Evolutionary conservation across 2,113 vertebrate species (phyloP).

Genomic region (Merops nubicus): DNA sequence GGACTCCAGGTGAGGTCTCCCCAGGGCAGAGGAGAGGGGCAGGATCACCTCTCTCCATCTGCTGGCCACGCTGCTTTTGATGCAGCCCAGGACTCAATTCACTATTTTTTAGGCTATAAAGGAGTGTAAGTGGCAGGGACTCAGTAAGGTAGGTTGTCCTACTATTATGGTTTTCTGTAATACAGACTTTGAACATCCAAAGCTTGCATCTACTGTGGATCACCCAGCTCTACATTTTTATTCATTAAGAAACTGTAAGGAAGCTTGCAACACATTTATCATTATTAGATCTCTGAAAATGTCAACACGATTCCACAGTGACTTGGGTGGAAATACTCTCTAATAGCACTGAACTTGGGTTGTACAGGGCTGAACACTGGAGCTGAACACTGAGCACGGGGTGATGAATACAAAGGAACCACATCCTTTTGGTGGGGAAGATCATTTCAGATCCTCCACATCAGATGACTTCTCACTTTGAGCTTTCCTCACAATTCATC

Average conservation of each 20-base stretch:
- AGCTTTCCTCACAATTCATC: background rate
- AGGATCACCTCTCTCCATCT: no score
- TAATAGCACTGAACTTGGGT: background rate
- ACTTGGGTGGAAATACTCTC: background rate
- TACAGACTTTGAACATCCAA: background rate
- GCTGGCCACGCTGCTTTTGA: no score
- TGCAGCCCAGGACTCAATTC: no score
- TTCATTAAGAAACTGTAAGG: background rate
- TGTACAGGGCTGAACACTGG: background rate
- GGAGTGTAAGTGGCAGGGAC: background rate
- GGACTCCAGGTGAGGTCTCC: no score
- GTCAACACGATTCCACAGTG: background rate
- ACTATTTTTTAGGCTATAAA: background rate
- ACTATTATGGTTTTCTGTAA: background rate
- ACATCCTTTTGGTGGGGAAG: background rate
- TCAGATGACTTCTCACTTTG: background rate
- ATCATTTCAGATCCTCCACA: background rate
- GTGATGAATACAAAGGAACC: background rate
- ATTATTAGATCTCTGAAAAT: constrained; percentile 27
- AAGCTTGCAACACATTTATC: background rate
- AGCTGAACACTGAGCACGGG: fast-evolving
- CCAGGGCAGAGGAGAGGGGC: no score
- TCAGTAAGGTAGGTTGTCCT: background rate
- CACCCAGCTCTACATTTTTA: background rate
- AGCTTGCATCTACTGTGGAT: background rate